phyloP scores from a whole-genome alignment of 2,113 vertebrate genomes.

The Saguinus midas region DNA sequence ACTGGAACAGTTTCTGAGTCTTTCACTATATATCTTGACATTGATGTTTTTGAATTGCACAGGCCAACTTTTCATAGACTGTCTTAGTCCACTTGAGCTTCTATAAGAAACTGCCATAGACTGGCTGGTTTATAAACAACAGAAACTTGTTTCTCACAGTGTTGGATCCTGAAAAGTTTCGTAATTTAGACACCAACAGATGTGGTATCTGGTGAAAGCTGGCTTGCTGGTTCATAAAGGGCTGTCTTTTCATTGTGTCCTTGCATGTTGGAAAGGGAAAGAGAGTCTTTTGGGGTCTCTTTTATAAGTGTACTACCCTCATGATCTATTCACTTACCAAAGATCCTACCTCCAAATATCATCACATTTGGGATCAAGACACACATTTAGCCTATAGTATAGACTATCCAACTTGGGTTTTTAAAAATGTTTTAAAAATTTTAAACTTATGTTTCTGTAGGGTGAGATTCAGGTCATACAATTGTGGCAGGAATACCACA shows the following conservation, averaged over 20 bases:
- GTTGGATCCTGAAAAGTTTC: not conserved
- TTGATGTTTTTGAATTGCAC: not conserved
- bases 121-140: not conserved
- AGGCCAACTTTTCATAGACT: not conserved
- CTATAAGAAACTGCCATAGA: not conserved
- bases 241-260: not conserved
- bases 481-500: not conserved
- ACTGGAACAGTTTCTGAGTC: not conserved
- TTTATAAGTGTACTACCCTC: not conserved
- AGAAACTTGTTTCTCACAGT: not conserved
- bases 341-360: not conserved
- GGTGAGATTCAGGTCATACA: not conserved
- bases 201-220: not conserved
- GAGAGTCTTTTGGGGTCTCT: not conserved
- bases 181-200: not conserved
- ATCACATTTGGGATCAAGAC: not conserved
- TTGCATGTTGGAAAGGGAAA: not conserved
- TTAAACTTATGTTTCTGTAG: not conserved
- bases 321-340: not conserved
- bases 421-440: too few relatives aligned
- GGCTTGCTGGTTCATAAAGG: not conserved
- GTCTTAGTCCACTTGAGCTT: not conserved
- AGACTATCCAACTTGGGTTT: not conserved
- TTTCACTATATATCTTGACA: not conserved
- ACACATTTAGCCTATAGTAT: not conserved